A percentile compares a stretch with the other conserved stretches of the same genome.
Conservation (phyloP, 2,888 invertebrate genomes). For the Monochamus alternatus region DNA sequence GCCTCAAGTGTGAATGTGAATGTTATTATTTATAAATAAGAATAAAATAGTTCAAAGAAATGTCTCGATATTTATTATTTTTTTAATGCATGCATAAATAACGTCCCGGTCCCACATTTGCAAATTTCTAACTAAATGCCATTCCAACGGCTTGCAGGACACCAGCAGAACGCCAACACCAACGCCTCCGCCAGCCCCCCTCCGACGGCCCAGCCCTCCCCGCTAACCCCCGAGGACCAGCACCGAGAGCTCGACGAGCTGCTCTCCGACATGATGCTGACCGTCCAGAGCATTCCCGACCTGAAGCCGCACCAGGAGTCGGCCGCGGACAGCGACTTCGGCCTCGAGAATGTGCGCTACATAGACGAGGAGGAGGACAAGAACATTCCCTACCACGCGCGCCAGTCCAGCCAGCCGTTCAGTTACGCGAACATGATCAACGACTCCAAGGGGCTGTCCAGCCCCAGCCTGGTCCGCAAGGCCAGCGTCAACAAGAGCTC, state of each 20-base stretch:
- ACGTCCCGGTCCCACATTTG: not conserved
- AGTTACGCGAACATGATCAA: conserved; percentile 79
- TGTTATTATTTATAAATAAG: too few species aligned
- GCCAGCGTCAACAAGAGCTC: conserved; percentile 70
- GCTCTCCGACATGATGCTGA: conserved; percentile 89
- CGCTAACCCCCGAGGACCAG: conserved; percentile 72
- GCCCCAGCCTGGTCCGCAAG: conserved; percentile 88
- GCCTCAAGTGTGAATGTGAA: too few species aligned
- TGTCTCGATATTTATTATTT: too few species aligned
- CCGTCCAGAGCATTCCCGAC: conserved; percentile 88
- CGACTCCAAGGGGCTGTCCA: conserved; percentile 78
- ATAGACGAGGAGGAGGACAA: conserved; percentile 72
- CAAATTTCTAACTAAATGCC: conserved; percentile 26
- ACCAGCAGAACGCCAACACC: conserved; percentile 71
- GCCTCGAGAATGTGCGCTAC: conserved; percentile 67
- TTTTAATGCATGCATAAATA: not conserved
- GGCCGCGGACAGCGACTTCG: conserved; percentile 55
- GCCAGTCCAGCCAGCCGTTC: conserved; percentile 87
- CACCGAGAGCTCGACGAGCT: conserved; percentile 87
- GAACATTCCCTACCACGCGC: conserved; percentile 92
- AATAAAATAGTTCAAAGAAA: too few species aligned
- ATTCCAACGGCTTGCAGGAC: conserved; percentile 62
- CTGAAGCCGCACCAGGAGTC: conserved; percentile 63
- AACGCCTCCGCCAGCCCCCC: conserved; percentile 70
- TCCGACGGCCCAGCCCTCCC: conserved; percentile 69